A percentile compares a stretch with the other conserved stretches of the same genome.
phyloP scores from a whole-genome alignment of 2,888 invertebrate genomes.

The Lamproptera curius region DNA sequence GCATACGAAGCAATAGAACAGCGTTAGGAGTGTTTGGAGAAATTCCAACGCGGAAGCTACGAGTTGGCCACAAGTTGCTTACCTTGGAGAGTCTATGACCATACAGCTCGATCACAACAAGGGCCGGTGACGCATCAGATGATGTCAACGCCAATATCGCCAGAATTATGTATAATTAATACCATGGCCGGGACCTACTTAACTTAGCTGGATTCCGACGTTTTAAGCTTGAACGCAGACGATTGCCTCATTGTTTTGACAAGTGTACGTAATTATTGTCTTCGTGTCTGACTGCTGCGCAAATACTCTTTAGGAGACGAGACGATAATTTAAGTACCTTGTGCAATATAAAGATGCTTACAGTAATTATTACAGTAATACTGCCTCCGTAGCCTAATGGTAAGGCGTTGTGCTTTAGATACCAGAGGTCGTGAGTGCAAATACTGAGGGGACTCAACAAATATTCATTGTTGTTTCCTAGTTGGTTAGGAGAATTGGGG shows the following conservation, averaged over 20 bases:
- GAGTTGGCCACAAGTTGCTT: conserved; percentile 4
- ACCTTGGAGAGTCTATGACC: conserved; percentile 10
- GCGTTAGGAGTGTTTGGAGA: no score
- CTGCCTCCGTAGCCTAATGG: no score
- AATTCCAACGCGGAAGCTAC: not conserved
- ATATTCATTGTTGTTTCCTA: no score
- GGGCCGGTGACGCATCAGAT: conserved; percentile 12
- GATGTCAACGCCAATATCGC: conserved; percentile 12
- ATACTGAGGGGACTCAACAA: no score
- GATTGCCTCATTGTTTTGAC: no score
- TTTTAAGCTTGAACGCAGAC: no score
- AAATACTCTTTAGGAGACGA: not conserved
- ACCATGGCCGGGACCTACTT: conserved; percentile 5
- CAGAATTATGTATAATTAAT: conserved; percentile 17
- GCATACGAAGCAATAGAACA: no score
- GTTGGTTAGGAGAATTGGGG: no score
- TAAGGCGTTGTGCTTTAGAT: no score
- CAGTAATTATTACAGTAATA: not conserved
- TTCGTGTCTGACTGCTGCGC: not conserved
- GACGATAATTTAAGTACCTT: not conserved
- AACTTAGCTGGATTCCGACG: conserved; percentile 6
- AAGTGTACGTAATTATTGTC: no score
- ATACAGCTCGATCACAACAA: conserved; percentile 9
- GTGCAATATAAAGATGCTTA: not conserved
- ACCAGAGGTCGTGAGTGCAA: no score